These are phyloP conservation scores for Zaprionus camerounensis DNA, from an alignment of 1,140 invertebrate species.

Conservation along the genomic window DNA sequence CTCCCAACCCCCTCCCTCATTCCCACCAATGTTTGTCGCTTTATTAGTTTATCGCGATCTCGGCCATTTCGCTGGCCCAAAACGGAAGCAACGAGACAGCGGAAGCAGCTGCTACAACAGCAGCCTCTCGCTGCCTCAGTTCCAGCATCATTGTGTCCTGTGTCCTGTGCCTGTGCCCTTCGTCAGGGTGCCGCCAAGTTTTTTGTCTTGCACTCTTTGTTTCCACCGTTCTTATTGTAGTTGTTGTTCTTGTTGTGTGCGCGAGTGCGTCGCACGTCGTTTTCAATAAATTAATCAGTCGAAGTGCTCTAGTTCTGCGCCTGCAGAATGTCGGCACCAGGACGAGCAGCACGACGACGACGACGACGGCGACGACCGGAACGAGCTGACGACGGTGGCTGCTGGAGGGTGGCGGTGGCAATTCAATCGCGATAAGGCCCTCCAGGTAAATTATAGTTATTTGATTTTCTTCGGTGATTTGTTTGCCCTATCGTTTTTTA, in stretches of 20 bases:
- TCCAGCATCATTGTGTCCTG: slow-evolving; percentile 18
- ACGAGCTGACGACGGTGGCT: not conserved
- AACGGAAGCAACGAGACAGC: slow-evolving; percentile 32
- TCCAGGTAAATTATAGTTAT: slow-evolving; percentile 80
- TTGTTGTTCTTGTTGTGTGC: slow-evolving; percentile 23
- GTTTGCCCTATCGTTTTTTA: slow-evolving; percentile 68
- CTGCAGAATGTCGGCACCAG: slow-evolving; percentile 2
- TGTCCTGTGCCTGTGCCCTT: slow-evolving; percentile 5
- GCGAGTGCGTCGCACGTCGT: slow-evolving; percentile 55
- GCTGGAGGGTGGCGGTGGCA: slow-evolving; percentile 36
- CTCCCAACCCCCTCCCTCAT: slow-evolving; percentile 21
- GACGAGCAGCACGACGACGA: slow-evolving; percentile 25
- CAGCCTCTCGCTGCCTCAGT: slow-evolving; percentile 34
- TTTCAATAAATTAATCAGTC: slow-evolving; percentile 81
- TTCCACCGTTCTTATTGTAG: slow-evolving; percentile 44
- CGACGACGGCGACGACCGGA: slow-evolving; percentile 5
- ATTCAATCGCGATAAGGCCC: slow-evolving; percentile 78
- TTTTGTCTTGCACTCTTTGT: slow-evolving; percentile 72
- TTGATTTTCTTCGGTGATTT: slow-evolving; percentile 80
- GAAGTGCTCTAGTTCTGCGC: slow-evolving; percentile 60
- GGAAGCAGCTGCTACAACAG: slow-evolving; percentile 50
- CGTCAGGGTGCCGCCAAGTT: slow-evolving; percentile 31
- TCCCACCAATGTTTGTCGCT: slow-evolving; percentile 63
- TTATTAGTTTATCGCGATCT: slow-evolving; percentile 81
- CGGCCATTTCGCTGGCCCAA: slow-evolving; percentile 27